Conservation (phyloP, 2,888 invertebrate species). For the Chaitophorus viminalis region DNA sequence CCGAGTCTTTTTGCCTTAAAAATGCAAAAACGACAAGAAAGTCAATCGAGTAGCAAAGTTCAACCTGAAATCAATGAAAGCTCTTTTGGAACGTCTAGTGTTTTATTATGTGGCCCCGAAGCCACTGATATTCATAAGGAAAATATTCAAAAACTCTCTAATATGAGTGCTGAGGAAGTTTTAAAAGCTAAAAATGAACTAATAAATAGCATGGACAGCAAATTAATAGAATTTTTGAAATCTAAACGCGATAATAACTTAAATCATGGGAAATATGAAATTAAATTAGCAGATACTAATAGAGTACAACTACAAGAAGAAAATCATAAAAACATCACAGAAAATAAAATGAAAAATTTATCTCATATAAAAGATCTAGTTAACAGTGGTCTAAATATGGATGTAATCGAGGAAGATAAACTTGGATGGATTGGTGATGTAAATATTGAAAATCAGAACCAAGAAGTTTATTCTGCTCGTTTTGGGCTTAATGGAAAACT, state of each 20-base stretch:
- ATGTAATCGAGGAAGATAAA: constrained; percentile 86
- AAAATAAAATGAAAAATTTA: constrained; percentile 66
- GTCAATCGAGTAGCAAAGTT: constrained; percentile 46
- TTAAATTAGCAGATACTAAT: constrained; percentile 63
- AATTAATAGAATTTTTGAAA: constrained; percentile 75
- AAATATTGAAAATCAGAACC: constrained; percentile 17
- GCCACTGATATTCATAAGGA: constrained; percentile 76
- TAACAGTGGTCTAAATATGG: constrained; percentile 85
- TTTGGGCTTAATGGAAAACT: constrained; percentile 82
- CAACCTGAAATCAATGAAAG: neutral
- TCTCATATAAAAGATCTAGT: constrained; percentile 68
- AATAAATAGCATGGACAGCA: constrained; percentile 74
- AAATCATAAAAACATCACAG: constrained; percentile 65
- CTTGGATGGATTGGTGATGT: constrained; percentile 86
- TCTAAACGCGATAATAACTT: constrained; percentile 67
- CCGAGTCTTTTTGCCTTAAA: constrained; percentile 71
- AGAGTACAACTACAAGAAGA: constrained; percentile 60
- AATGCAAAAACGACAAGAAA: constrained; percentile 67
- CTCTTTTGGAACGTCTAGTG: constrained; percentile 64
- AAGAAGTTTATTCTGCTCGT: constrained; percentile 78
- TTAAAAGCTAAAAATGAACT: constrained; percentile 78
- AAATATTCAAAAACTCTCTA: constrained; percentile 75
- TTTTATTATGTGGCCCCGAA: constrained; percentile 67
- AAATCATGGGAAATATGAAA: constrained; percentile 54
- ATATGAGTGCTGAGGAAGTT: constrained; percentile 81